Conservation (phyloP, 2,888 invertebrate species). For the Ypsolopha sequella region DNA sequence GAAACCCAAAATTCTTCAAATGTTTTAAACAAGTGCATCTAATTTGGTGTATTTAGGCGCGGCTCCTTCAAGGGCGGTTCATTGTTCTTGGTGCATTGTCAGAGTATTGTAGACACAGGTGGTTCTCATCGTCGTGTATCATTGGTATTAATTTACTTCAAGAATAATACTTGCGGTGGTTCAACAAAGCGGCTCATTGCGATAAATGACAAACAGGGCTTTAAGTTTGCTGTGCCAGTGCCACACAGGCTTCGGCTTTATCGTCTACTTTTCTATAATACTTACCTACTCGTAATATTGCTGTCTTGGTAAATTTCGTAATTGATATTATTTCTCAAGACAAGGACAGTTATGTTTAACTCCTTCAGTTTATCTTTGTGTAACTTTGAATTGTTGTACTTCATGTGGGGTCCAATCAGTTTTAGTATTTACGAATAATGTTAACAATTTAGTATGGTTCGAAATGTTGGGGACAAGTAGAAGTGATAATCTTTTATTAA, state of each 20-base stretch:
- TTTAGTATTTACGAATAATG: too few species aligned
- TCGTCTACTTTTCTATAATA: not conserved
- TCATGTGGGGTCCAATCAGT: too few species aligned
- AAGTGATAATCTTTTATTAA: not conserved
- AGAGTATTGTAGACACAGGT: conserved; percentile 59
- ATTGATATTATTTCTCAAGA: too few species aligned
- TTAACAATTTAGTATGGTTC: too few species aligned
- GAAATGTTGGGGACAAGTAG: too few species aligned
- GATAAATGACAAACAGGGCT: conserved; percentile 45
- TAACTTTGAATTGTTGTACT: too few species aligned
- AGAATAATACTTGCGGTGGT: conserved; percentile 51
- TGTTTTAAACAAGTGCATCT: conserved; percentile 33
- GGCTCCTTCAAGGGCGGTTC: conserved; percentile 54
- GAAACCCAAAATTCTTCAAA: conserved; percentile 21
- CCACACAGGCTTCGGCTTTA: conserved; percentile 18
- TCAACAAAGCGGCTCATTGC: conserved; percentile 52
- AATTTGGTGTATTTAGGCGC: conserved; percentile 20
- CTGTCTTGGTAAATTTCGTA: too few species aligned
- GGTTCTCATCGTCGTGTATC: conserved; percentile 64
- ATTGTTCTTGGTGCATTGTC: conserved; percentile 53
- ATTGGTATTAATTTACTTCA: conserved; percentile 62
- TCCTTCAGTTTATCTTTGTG: too few species aligned
- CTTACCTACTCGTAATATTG: too few species aligned
- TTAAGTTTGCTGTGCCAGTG: conserved; percentile 44
- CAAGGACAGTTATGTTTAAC: too few species aligned